Base-by-base conservation (phyloP, 2,113 vertebrate genomes). In the Macquaria ambigua region DNA sequence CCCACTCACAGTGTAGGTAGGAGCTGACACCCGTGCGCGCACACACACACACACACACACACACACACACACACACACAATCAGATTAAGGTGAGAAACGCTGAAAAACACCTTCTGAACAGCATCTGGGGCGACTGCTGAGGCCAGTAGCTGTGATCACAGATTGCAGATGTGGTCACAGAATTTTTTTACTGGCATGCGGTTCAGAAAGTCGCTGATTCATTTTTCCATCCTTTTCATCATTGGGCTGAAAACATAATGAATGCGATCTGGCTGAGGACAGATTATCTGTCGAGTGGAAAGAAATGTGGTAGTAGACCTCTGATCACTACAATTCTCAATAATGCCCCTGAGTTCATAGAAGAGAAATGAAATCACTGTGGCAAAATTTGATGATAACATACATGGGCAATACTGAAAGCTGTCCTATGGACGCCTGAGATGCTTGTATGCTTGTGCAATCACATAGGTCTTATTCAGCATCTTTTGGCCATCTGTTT, bases 1-100 rank as follows among this genome's bases (percentile, higher is more conserved):
- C 98, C 98, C 98, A 99, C 95, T 99, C 98, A 94, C 98, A 99
- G 95, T 99, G 98, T 85, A 99, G 96, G 92, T 99, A 99, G 71
- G 98, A 99, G 92, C 98, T 99, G 91, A 85, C 87, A 74, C 61
- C 7, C 82, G 46, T 72, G 69, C 61, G 61, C 55, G 74, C 55
- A 74, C 41, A 55, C 69, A 74, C 39, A 11, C 66, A 64, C 56
- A 63, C 63, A 80, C 55, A 75, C 28, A 69, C 41, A 72, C 73
- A 77, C 59, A 74, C 41, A 73, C 43, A 81, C 56, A 74, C 25
- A 62, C 11, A 86, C 59, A 77, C 68, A 72, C 23, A 41, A 20
- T 67, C 4, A 73, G 31, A 74, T 5, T 4, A 68, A 46, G n/a
- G 68, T 52, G 41, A 84, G 68, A 82, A 85, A 85, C 63, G 39